phyloP scores from a whole-genome alignment of 2,797 vertebrate species.

The Galago senegalensis region DNA sequence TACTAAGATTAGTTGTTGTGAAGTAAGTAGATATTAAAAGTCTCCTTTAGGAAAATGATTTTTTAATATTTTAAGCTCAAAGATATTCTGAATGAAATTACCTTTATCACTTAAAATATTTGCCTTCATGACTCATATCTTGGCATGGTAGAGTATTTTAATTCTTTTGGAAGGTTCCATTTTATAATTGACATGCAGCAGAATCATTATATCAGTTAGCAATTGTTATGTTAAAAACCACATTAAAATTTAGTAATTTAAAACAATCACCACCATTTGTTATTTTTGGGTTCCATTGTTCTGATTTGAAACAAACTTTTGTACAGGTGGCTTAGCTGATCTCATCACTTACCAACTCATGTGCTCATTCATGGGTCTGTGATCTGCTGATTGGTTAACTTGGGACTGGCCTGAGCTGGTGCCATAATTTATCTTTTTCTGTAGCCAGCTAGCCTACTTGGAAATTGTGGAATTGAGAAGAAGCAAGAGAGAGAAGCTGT shows the following conservation, averaged over 20 bases:
- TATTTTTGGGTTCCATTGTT: background rate
- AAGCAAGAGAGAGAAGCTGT: background rate
- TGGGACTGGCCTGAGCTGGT: background rate
- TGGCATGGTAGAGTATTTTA: background rate
- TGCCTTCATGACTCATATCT: background rate
- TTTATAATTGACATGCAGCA: background rate
- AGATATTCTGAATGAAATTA: background rate
- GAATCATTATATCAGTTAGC: background rate
- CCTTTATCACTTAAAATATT: background rate
- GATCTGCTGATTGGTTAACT: background rate
- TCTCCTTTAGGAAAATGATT: background rate
- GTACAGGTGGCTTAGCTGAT: background rate
- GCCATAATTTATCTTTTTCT: background rate
- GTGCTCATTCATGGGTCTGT: background rate
- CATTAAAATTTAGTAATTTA: background rate
- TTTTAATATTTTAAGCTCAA: background rate
- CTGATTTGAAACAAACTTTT: background rate
- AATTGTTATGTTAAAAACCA: background rate
- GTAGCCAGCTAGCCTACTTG: background rate
- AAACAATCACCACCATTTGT: background rate
- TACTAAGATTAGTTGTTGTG: conserved; percentile 19
- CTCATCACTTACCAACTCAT: background rate
- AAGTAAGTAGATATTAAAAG: conserved; percentile 40
- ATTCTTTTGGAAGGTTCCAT: background rate
- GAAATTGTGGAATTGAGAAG: background rate